phyloP scores from a whole-genome alignment of 2,888 invertebrate genomes.

The Yponomeuta sedellus region DNA sequence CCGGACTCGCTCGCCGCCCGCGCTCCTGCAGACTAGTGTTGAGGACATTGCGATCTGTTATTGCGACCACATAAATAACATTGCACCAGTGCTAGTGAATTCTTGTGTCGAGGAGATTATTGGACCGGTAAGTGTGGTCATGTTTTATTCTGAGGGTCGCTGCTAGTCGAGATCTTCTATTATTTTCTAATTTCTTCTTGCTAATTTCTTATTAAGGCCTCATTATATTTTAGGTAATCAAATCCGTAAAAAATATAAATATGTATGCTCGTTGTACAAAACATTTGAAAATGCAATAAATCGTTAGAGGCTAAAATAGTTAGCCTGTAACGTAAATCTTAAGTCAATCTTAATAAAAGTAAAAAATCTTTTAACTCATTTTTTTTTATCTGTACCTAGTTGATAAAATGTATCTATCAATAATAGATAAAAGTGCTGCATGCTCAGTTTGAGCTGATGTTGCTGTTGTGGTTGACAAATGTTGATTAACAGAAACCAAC shows the following conservation, averaged over 20 bases:
- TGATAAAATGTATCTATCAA: no score
- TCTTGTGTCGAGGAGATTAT: conserved; percentile 38
- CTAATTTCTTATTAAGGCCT: no score
- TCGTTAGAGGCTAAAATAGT: no score
- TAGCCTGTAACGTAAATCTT: no score
- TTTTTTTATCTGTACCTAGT: no score
- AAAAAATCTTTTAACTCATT: no score
- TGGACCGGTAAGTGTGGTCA: conserved; percentile 37
- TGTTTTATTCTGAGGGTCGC: background rate
- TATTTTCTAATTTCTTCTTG: no score
- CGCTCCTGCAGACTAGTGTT: conserved; percentile 24
- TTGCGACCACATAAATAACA: conserved; percentile 27
- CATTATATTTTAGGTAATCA: background rate
- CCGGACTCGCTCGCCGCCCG: conserved; percentile 1
- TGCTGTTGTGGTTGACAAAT: no score
- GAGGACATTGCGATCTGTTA: conserved; percentile 30
- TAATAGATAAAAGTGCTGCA: no score
- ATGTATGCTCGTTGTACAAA: background rate
- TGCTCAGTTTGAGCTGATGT: no score
- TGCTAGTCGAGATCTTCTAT: background rate
- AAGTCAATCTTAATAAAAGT: no score
- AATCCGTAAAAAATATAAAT: background rate
- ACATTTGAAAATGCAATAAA: background rate
- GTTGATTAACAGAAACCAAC: no score
- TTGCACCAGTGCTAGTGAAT: conserved; percentile 47